Conservation (phyloP, 2,797 vertebrate species). For the Spatula clypeata region DNA sequence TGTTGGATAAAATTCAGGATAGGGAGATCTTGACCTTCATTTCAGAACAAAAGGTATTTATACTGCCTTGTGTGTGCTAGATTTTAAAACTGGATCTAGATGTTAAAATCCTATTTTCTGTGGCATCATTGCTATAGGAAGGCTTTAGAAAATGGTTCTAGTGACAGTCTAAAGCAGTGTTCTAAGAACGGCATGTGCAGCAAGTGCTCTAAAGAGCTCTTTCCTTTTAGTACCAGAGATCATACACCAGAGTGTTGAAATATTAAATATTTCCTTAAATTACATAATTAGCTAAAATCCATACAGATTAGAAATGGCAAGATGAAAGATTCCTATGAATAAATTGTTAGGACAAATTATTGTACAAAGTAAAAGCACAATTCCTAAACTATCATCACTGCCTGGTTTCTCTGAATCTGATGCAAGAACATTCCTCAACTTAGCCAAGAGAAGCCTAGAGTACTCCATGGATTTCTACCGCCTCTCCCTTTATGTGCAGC, state of each 20-base stretch:
- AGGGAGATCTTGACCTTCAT: neutral
- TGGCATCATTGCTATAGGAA: neutral
- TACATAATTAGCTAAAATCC: neutral
- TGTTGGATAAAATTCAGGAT: neutral
- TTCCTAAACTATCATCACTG: neutral
- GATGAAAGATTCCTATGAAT: neutral
- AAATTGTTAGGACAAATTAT: neutral
- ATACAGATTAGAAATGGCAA: neutral
- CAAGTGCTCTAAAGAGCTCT: neutral
- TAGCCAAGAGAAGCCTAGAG: neutral
- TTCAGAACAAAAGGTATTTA: neutral
- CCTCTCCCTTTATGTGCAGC: neutral
- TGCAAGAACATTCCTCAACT: neutral
- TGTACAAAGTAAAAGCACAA: neutral
- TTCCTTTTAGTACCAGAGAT: neutral
- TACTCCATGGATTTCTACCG: neutral
- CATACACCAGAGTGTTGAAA: neutral
- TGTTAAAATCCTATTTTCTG: neutral
- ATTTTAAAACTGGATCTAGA: neutral
- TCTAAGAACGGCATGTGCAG: neutral
- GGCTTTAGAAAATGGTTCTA: neutral
- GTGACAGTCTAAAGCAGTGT: neutral
- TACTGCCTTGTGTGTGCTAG: neutral
- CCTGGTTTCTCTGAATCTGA: neutral
- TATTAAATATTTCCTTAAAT: neutral